Evolutionary conservation across 2,113 vertebrate species (phyloP).

Genomic region (Xerus inauris): DNA sequence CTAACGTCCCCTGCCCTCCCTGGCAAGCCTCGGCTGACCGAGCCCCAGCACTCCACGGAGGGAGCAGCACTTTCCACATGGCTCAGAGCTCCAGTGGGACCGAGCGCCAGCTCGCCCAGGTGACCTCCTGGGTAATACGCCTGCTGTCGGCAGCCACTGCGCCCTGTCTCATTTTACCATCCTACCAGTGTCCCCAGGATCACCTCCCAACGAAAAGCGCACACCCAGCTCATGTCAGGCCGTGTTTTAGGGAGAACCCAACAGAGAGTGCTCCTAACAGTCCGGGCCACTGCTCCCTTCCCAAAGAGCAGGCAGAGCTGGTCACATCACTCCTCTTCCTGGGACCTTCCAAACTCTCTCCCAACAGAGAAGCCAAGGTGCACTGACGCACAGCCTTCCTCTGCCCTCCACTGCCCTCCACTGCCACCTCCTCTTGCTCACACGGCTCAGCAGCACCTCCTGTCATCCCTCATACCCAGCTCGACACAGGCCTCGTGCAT

Average conservation of each 20-base stretch:
- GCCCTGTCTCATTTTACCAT: too few relatives aligned
- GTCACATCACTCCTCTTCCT: too few relatives aligned
- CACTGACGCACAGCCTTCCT: background rate
- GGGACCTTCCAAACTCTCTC: background rate
- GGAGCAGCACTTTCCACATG: too few relatives aligned
- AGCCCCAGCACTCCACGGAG: background rate
- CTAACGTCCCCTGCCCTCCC: too few relatives aligned
- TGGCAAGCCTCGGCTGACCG: background rate
- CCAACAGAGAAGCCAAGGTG: background rate
- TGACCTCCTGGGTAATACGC: background rate
- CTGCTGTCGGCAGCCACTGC: background rate
- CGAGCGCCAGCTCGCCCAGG: background rate
- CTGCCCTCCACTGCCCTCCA: too few relatives aligned
- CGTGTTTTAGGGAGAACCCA: background rate
- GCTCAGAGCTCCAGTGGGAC: background rate
- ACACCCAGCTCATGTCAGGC: background rate
- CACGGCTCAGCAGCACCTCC: rapidly evolving
- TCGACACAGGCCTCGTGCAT: too few relatives aligned
- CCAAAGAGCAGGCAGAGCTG: background rate
- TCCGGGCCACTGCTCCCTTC: rapidly evolving
- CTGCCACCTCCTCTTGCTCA: background rate
- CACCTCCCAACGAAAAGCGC: background rate
- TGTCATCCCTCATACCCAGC: background rate
- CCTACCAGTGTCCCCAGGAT: background rate
- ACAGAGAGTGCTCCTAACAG: background rate